phyloP scores from a whole-genome alignment of 1,140 invertebrate species.

The Monomorium pharaonis region DNA sequence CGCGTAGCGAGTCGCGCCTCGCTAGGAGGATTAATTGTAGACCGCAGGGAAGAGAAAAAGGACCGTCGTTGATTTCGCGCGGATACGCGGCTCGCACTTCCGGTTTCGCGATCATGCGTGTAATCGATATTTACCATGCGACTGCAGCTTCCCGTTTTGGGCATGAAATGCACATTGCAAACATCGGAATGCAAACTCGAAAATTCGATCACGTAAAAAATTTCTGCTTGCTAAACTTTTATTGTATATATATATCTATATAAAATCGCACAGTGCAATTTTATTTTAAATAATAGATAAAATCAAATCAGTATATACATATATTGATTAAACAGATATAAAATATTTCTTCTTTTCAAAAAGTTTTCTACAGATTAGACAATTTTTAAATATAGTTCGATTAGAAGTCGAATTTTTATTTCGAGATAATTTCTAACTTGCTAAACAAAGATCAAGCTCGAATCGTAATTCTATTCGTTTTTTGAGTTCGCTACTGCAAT shows the following conservation, averaged over 20 bases:
- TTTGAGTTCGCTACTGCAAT: background rate
- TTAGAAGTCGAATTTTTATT: too few relatives aligned
- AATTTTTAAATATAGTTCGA: too few relatives aligned
- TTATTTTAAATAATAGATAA: too few relatives aligned
- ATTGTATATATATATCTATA: background rate
- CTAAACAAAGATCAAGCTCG: background rate
- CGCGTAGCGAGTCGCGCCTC: background rate
- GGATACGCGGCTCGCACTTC: constrained; percentile 45
- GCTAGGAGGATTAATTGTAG: constrained; percentile 18
- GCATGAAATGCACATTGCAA: background rate
- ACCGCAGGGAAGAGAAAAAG: constrained; percentile 14
- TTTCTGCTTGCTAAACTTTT: background rate
- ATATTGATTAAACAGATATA: too few relatives aligned
- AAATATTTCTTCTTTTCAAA: too few relatives aligned
- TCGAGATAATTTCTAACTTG: too few relatives aligned
- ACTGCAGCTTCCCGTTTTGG: background rate
- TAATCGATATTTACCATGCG: constrained; percentile 50
- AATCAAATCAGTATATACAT: too few relatives aligned
- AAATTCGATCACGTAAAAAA: background rate
- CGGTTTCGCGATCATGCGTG: constrained; percentile 54
- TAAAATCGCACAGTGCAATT: too few relatives aligned
- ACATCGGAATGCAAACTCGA: background rate
- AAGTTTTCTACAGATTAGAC: too few relatives aligned
- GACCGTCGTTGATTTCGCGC: constrained; percentile 49
- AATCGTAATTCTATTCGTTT: background rate